Evolutionary conservation across 2,888 invertebrate genomes (phyloP), one percentile per base, ranked within the genome.

Genomic region (Troglohyphantes excavatus): DNA sequence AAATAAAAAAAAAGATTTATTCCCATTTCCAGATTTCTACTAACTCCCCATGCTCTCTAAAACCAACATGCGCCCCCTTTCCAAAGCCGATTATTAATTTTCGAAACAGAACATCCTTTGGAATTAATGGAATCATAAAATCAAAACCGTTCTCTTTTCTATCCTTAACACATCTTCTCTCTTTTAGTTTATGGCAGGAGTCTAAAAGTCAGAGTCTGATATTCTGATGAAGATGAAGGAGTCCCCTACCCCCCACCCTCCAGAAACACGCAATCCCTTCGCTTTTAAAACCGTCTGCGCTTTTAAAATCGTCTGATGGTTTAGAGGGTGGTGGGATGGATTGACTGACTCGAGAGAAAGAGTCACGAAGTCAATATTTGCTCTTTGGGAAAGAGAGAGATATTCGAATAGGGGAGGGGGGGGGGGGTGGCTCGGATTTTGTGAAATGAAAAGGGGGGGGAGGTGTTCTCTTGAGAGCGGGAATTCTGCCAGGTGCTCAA

Each of bases 401-500:
- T 53, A 61, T 43, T 43, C 33, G 33, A 46, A 63, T n/a, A 17
- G 19, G n/a, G 19, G n/a, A 21, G 46, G 26, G 81, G 68, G 1
- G 53, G 19, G 53, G n/a, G 53, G 9, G 23, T 29, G 39, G 19
- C 27, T 11, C 9, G 29, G 26, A 59, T 43, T 19, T 53, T 59
- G 68, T 27, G 29, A 17, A 39, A 39, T 39, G 39, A 39, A 39
- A 39, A 13, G 39, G 39, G 39, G 53, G 46, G 17, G 53, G n/a
- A 17, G 75, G 59, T 23, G 19, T 17, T 63, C 46, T 67, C 17
- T 21, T 19, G 27, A 21, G 13, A 46, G 43, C 79, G 82, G 83
- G 83, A 83, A 83, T 43, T n/a, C 43, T 33, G 63, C 84, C 84
- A 84, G 84, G 75, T 84, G 84, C 75, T 84, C 70, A 79, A 82